Conservation (phyloP, 2,888 invertebrate genomes). For the Drosophila robusta region DNA sequence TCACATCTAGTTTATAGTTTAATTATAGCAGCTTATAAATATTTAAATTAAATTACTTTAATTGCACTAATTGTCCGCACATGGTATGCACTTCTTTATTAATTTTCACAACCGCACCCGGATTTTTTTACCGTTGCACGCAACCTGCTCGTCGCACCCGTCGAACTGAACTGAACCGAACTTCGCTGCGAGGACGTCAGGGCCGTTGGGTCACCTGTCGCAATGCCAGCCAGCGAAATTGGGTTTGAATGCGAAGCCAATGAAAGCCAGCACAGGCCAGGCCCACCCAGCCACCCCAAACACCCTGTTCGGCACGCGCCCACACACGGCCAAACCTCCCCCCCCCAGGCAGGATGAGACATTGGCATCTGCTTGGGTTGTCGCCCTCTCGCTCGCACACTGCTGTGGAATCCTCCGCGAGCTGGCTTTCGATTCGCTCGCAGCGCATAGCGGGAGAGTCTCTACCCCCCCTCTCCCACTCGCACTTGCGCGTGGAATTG, state of each 20-base stretch:
- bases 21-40: background rate
- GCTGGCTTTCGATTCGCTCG: conserved; percentile 65
- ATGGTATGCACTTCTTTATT: background rate
- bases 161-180: conserved; percentile 72
- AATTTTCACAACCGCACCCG: conserved; percentile 5
- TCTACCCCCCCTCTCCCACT: conserved; percentile 59
- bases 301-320: background rate
- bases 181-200: conserved; percentile 19
- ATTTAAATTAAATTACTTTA: conserved; percentile 16
- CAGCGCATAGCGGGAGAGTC: conserved; percentile 68
- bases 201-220: conserved; percentile 80
- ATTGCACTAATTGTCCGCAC: background rate
- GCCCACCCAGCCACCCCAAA: conserved; percentile 22
- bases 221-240: conserved; percentile 68
- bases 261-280: conserved; percentile 59
- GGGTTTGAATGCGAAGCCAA: conserved; percentile 74
- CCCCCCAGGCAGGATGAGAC: conserved; percentile 16
- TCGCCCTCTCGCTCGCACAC: conserved; percentile 67
- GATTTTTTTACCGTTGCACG: conserved; percentile 55
- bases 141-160: conserved; percentile 74
- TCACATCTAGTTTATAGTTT: background rate
- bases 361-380: conserved; percentile 42
- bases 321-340: conserved; percentile 21
- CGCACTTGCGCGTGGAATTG: conserved; percentile 40
- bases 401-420: conserved; percentile 64